Evolutionary conservation across 2,888 invertebrate species (phyloP), one percentile per base, ranked within the genome.

Genomic region (Drosophila ezoana): DNA sequence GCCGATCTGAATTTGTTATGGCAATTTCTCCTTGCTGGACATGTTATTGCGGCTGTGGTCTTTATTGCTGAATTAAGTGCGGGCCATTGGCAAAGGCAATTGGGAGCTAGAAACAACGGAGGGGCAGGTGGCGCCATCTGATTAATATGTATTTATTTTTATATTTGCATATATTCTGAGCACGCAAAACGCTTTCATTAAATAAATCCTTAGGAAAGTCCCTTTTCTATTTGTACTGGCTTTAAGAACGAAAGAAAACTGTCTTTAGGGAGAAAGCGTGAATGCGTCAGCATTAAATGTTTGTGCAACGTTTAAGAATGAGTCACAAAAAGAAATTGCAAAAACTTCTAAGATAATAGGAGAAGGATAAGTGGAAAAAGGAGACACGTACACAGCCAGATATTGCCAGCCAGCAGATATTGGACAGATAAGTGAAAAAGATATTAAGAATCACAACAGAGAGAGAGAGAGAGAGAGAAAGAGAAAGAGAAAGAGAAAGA

Each of bases 21-120:
- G 58, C 2, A 14, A 4, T 0, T 35, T 0, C 6, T 56, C 1
- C 0, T 47, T 0, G 0, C 11, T 1, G 69, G 49, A 1, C 10
- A n/a, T 0, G 2, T 3, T 0, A 0, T 59, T 0, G 57, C 38
- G 4, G 0, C 9, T 2, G 1, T 40, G 0, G 40, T 23, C 3
- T 76, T 86, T 20, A 0, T 63, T 0, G 18, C 0, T 0, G 87
- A 81, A 28, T 1, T 79, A 1, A 0, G 10, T 0, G 1, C 54
- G 0, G 8, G 9, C 9, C 16, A 14, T 9, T 49, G 51, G 35
- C 45, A 45, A 20, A 40, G 37, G 38, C 6, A 11, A 11, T 1
- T 56, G 33, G 3, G 6, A 0, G 13, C 10, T 11, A 11, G 16
- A 8, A 28, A 28, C 8, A 28, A 28, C 8, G 8, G 28, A 28